Base-by-base conservation (phyloP, 2,113 vertebrate species). In the Marmota monax region DNA sequence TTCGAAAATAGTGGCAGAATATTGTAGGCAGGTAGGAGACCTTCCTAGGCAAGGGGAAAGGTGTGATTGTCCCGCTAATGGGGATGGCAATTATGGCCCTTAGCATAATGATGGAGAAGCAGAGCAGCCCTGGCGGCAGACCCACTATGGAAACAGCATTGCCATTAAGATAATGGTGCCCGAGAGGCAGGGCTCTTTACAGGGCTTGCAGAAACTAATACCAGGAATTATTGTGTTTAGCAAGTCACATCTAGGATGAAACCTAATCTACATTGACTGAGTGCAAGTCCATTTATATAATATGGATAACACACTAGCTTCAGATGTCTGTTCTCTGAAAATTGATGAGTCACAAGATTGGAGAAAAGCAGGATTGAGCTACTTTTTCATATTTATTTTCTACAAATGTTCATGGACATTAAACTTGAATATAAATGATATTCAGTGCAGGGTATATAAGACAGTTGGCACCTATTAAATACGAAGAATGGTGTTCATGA, bases 81-180 rank as follows among this genome's bases (percentile, higher is more conserved):
- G 32, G 1, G 14, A 17, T 29, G 42, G 5, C 45, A 39, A 0
- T 3, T 6, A 10, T 0, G 22, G 32, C 23, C 45, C 45, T 63
- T 22, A 42, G 78, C 85, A n/a, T 8, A 25, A 48, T 5, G 13
- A 16, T 51, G 29, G 37, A 5, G 72, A 82, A 27, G 2, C 74
- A 72, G 7, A 4, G 53, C 11, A 12, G 14, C 70, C 42, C 61
- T 32, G 20, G 88, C 65, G 51, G 74, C 14, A 25, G 48, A 3
- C 16, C 16, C 45, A 4, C 27, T 12, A 48, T 32, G 70, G 18
- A 53, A 77, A 51, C n/a, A 32, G 53, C 34, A 42, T 27, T 42
- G 29, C 18, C 53, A n/a, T 32, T 23, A 56, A 53, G 83, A 23
- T 7, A 83, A 67, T 12, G 17, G 17, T 65, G 32, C 77, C 45